Conservation (phyloP, 2,797 vertebrate genomes). For the Threskiornis aethiopicus region DNA sequence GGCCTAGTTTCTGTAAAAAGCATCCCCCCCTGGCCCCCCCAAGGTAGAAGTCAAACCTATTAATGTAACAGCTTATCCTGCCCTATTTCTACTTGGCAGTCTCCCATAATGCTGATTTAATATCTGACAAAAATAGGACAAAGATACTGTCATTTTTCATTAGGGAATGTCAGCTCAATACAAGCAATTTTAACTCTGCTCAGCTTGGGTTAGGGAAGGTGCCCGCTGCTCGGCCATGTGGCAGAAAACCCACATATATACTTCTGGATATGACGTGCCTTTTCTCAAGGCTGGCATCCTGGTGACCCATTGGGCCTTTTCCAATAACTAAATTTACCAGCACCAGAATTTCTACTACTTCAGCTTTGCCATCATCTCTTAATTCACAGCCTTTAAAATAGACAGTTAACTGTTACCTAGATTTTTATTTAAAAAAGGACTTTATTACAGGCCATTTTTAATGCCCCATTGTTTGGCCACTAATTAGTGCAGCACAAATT, state of each 20-base stretch:
- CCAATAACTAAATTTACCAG: neutral
- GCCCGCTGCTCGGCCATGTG: neutral
- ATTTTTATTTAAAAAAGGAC: neutral
- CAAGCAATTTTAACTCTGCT: constrained; percentile 20
- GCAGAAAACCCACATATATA: accelerated
- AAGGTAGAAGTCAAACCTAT: constrained; percentile 50
- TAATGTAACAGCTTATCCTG: constrained; percentile 57
- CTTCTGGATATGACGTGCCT: too few relatives aligned
- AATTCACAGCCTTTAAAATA: neutral
- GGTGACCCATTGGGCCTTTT: neutral
- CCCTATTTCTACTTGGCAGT: constrained; percentile 53
- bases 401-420: neutral
- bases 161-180: constrained; percentile 26
- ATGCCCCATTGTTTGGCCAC: neutral
- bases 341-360: neutral
- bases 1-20: constrained; percentile 46
- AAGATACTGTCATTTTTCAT: constrained; percentile 60
- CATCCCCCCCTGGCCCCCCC: neutral
- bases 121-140: constrained; percentile 62
- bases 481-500: neutral
- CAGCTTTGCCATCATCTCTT: neutral
- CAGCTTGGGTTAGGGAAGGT: neutral
- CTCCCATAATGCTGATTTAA: constrained; percentile 29
- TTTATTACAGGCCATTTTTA: neutral
- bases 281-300: neutral